A percentile compares a stretch with the other conserved stretches of the same genome.
phyloP scores from a whole-genome alignment of 2,888 invertebrate genomes.

The Hemistola chrysoprasaria region DNA sequence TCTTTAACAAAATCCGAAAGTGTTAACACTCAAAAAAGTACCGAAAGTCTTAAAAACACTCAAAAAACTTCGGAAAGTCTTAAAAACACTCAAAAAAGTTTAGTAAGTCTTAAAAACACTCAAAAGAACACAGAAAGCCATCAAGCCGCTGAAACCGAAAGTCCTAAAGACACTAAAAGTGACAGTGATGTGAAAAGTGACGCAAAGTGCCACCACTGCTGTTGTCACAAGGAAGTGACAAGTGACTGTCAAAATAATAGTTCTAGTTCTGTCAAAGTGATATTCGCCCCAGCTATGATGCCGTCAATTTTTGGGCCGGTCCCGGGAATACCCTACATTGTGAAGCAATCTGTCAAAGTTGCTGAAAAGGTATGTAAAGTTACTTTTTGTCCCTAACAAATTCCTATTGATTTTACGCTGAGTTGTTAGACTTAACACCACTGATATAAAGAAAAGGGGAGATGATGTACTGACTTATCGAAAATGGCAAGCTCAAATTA shows the following conservation, averaged over 20 bases:
- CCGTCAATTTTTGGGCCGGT: slow-evolving; percentile 59
- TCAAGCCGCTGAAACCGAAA: neutral
- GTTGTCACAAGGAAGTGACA: slow-evolving; percentile 35
- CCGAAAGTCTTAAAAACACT: no score
- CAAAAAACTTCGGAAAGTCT: slow-evolving; percentile 3
- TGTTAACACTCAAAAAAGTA: no score
- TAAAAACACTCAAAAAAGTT: neutral
- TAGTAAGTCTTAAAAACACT: neutral
- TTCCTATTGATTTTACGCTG: no score
- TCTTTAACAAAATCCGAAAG: slow-evolving; percentile 2
- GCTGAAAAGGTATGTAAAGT: slow-evolving; percentile 63
- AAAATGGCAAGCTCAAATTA: no score
- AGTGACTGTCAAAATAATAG: slow-evolving; percentile 44
- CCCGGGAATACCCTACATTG: slow-evolving; percentile 59
- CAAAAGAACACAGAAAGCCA: neutral
- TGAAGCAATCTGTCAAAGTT: slow-evolving; percentile 49
- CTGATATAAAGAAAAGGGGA: no score
- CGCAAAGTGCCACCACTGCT: slow-evolving; percentile 49
- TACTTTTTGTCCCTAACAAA: no score
- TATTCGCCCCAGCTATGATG: slow-evolving; percentile 72
- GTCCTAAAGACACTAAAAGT: slow-evolving; percentile 1
- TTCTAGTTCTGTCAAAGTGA: slow-evolving; percentile 54
- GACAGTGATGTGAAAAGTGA: slow-evolving; percentile 20
- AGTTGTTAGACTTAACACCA: no score
- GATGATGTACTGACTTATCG: no score